phyloP scores from a whole-genome alignment of 2,888 invertebrate species.

The Agonum fuliginosum region DNA sequence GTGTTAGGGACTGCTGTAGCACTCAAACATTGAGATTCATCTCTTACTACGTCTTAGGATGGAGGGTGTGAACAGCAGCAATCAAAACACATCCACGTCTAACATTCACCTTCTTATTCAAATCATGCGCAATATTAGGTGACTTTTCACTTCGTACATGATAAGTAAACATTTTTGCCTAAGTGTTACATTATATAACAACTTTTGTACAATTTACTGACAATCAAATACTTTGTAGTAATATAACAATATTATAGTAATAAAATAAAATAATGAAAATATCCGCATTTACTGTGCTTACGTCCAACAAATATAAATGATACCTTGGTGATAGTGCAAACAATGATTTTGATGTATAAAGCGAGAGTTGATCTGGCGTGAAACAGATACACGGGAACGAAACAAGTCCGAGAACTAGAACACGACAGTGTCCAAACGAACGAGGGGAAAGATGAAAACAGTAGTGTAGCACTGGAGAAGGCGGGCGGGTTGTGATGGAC shows the following conservation, averaged over 20 bases:
- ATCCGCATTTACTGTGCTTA: constrained; percentile 53
- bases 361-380: constrained; percentile 29
- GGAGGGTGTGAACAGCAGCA: neutral
- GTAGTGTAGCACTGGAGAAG: neutral
- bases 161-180: constrained; percentile 57
- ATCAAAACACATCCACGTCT: constrained; percentile 18
- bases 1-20: constrained; percentile 13
- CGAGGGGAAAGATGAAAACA: constrained; percentile 18
- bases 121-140: constrained; percentile 35
- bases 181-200: constrained; percentile 57
- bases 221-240: constrained; percentile 51
- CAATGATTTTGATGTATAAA: constrained; percentile 34
- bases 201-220: constrained; percentile 57
- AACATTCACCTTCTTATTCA: constrained; percentile 40
- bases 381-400: constrained; percentile 21
- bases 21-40: constrained; percentile 14
- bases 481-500: constrained; percentile 21
- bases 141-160: constrained; percentile 50
- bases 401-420: constrained; percentile 24
- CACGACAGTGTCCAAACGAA: constrained; percentile 11
- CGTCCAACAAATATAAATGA: constrained; percentile 52
- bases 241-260: constrained; percentile 51
- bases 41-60: neutral
- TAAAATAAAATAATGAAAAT: constrained; percentile 50
- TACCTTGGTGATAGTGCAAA: constrained; percentile 39